phyloP scores from a whole-genome alignment of 2,797 vertebrate species.

The Steatocranus sp. region DNA sequence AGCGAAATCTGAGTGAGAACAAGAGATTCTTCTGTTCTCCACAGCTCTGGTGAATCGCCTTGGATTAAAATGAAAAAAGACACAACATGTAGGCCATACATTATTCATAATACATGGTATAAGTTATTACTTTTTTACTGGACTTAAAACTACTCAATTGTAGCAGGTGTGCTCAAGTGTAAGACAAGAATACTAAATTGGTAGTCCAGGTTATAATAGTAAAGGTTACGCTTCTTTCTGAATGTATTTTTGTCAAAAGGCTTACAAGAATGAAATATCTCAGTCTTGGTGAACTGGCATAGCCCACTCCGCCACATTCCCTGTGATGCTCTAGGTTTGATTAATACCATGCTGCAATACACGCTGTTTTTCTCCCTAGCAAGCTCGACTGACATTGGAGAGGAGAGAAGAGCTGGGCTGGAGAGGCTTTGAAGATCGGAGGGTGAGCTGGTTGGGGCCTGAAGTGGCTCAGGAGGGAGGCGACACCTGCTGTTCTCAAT shows the following conservation, averaged over 20 bases:
- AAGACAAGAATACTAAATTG: constrained; percentile 9
- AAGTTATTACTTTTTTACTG: not conserved
- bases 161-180: not conserved
- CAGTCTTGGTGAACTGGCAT: constrained; percentile 32
- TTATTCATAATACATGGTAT: constrained; percentile 4
- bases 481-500: constrained; percentile 69
- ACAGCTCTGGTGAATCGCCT: constrained; percentile 28
- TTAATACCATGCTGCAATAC: constrained; percentile 51
- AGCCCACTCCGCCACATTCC: constrained; percentile 29
- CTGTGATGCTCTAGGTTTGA: constrained; percentile 60
- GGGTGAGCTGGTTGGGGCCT: constrained; percentile 51
- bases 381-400: constrained; percentile 22
- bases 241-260: constrained; percentile 31
- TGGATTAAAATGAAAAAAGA: not conserved
- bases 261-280: constrained; percentile 42
- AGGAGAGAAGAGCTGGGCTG: not conserved
- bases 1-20: constrained; percentile 19
- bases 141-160: constrained; percentile 3
- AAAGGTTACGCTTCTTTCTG: not conserved
- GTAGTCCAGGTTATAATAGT: not conserved
- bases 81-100: not conserved
- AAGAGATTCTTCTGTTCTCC: constrained; percentile 27
- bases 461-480: constrained; percentile 60
- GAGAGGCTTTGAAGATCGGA: constrained; percentile 60
- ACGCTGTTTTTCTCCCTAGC: constrained; percentile 51